phyloP scores from a whole-genome alignment of 23 tunicate species.

The Diplosoma virens region DNA sequence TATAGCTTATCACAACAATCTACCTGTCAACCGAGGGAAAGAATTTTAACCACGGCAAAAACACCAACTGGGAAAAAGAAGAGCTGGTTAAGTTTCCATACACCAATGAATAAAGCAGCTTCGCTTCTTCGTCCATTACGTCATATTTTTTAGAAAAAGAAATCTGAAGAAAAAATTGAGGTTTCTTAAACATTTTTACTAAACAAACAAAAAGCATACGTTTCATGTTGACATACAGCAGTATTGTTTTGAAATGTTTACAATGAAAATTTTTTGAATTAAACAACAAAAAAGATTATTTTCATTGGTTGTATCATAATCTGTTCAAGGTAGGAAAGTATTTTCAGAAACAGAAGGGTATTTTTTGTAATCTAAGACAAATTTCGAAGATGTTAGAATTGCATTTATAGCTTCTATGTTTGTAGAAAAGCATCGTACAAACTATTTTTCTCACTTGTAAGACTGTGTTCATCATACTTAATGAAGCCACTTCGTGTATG shows the following conservation, averaged over 20 bases:
- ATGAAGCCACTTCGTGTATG: neutral
- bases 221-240: no score
- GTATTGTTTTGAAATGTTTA: no score
- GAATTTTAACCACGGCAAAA: slow-evolving; percentile 35
- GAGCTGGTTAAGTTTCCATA: slow-evolving; percentile 9
- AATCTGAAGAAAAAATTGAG: neutral
- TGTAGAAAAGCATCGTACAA: neutral
- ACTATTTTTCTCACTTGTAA: slow-evolving; percentile 20
- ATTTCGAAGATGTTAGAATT: no score
- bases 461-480: slow-evolving; percentile 22
- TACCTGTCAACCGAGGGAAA: no score
- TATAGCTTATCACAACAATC: no score
- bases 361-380: no score
- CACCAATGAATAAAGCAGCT: neutral
- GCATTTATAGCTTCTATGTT: no score
- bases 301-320: no score
- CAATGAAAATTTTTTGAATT: no score
- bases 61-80: neutral
- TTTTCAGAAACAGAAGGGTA: no score
- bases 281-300: no score
- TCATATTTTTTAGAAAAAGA: slow-evolving; percentile 37
- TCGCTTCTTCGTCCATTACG: neutral
- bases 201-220: neutral
- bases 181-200: neutral
- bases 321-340: no score